Percentiles rank a stretch among this genome's conserved stretches.
Conservation (phyloP, 2,113 vertebrate genomes). For the Phoxinus phoxinus region DNA sequence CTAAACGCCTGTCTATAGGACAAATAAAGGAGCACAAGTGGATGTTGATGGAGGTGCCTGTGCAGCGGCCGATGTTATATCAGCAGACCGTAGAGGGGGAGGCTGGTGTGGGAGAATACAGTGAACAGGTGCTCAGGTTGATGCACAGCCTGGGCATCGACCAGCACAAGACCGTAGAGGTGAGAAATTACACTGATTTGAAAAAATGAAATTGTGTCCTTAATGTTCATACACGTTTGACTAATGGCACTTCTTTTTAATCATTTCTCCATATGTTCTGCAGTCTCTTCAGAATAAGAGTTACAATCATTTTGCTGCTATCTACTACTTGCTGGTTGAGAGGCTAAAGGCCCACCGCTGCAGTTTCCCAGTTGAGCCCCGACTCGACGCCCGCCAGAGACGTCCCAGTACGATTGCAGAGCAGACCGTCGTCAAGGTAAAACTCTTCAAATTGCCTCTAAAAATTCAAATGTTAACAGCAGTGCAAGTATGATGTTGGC, state of each 20-base stretch:
- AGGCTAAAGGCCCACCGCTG: slow-evolving; percentile 94
- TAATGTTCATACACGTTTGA: neutral
- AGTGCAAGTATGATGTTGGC: neutral
- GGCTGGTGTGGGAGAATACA: slow-evolving; percentile 85
- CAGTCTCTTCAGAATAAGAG: slow-evolving; percentile 98
- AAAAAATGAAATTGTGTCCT: neutral
- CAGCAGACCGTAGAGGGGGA: slow-evolving; percentile 83
- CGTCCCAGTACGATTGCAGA: slow-evolving; percentile 94
- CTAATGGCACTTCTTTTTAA: neutral
- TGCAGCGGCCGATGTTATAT: slow-evolving; percentile 87
- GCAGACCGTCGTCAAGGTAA: slow-evolving; percentile 94
- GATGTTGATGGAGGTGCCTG: slow-evolving; percentile 92
- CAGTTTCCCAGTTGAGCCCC: slow-evolving; percentile 94
- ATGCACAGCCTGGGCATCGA: slow-evolving; percentile 99
- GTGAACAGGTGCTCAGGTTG: slow-evolving; percentile 93
- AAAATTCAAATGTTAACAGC: neutral
- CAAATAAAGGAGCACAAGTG: slow-evolving; percentile 99
- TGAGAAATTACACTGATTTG: slow-evolving; percentile 66
- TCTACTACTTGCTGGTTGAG: slow-evolving; percentile 97
- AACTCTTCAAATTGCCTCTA: neutral
- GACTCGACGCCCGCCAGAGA: slow-evolving; percentile 90
- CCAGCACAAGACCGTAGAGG: slow-evolving; percentile 97
- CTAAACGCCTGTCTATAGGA: slow-evolving; percentile 88
- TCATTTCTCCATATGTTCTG: slow-evolving; percentile 45
- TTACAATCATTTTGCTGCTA: slow-evolving; percentile 99